Base-by-base conservation (phyloP, 2,888 invertebrate species). In the Latrodectus hesperus region DNA sequence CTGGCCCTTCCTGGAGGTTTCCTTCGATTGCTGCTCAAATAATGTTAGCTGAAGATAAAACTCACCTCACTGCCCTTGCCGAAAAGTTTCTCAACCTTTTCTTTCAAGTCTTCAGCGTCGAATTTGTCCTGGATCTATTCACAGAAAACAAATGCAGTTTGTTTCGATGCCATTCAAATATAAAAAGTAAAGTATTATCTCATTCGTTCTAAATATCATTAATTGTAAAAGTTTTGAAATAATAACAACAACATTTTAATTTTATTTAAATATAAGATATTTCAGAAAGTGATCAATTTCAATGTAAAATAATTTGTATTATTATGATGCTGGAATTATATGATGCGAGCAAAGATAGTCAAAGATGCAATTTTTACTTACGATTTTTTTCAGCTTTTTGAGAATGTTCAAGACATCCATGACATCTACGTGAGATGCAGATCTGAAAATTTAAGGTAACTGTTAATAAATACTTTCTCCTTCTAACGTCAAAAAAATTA, bases 41-140 rank as follows among this genome's bases (percentile, higher is more conserved):
- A 38, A 4, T 3, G 6, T 38, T 3, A 4, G 38, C 38, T 4
- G 6, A 38, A 38, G 38, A 38, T 55, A n/a, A 53, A 26, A 55
- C 86, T 72, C 67, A 86, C 86, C 64, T 86, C 86, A 49, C 76
- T 86, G 17, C 86, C 86, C n/a, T 86, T 86, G 64, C 86, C 86
- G 52, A 86, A 86, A 12, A 86, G 52, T 11, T 60, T 80, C 65
- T 86, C 86, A 49, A 86, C 72, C n/a, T 86, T 86, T 49, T 52
- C 81, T 53, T 86, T 86, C 22, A 86, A 12, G 4, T 76, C 26
- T 3, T 86, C 86, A 55, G 76, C 65, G 55, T 86, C 81, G 26
- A 81, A 65, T 49, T 71, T 77, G 8, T 53, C 53, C 60, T 51
- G 81, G 1, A 86, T 67, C 86, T 38, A 38, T 38, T 38, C 38